phyloP scores from a whole-genome alignment of 2,797 vertebrate species.

The Pangasius djambal region DNA sequence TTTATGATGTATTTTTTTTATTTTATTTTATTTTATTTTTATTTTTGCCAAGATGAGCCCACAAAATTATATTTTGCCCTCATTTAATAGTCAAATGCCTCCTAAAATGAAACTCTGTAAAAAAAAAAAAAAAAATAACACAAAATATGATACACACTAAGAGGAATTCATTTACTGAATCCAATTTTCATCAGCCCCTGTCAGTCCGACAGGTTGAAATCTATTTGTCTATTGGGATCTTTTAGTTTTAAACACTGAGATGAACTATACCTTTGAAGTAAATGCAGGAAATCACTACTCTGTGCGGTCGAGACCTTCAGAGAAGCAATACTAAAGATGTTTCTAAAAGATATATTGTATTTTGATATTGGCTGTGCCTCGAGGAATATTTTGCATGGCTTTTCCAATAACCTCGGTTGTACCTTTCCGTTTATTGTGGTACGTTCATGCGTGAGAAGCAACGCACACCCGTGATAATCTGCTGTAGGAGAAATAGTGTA shows the following conservation, averaged over 20 bases:
- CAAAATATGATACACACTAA: neutral
- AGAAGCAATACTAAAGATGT: conserved; percentile 56
- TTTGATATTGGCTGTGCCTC: conserved; percentile 31
- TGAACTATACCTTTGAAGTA: neutral
- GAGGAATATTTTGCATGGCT: conserved; percentile 32
- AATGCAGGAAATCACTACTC: conserved; percentile 5
- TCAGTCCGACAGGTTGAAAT: too few relatives aligned
- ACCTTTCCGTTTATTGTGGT: conserved; percentile 6
- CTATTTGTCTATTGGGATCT: neutral
- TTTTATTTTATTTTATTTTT: neutral
- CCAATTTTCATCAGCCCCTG: neutral
- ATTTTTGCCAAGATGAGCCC: neutral
- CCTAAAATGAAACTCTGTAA: neutral
- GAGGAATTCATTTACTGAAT: neutral
- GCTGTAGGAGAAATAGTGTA: neutral
- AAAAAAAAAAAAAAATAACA: neutral
- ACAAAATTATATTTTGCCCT: neutral
- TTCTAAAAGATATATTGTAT: conserved; percentile 23
- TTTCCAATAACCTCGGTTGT: conserved; percentile 20
- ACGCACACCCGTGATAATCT: neutral
- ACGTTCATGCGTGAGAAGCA: neutral
- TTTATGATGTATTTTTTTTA: neutral
- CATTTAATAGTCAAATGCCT: neutral
- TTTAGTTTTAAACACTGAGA: neutral
- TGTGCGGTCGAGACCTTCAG: conserved; percentile 32